phyloP scores from a whole-genome alignment of 2,888 invertebrate species.

The Chrysomela aeneicollis region DNA sequence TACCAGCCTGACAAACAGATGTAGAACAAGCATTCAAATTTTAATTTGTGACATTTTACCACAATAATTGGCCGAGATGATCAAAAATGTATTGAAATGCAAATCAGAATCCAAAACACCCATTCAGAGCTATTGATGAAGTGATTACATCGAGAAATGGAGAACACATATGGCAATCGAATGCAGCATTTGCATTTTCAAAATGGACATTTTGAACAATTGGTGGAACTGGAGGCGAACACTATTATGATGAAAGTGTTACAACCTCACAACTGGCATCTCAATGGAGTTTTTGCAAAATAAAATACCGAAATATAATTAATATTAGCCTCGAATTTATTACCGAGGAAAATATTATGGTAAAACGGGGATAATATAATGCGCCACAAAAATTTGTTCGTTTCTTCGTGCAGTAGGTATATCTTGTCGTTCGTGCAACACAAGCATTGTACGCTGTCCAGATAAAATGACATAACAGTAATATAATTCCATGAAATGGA shows the following conservation, averaged over 20 bases:
- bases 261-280: constrained; percentile 8
- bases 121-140: constrained; percentile 12
- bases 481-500: no score
- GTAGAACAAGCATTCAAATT: not conserved
- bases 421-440: no score
- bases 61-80: not conserved
- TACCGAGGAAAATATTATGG: no score
- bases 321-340: no score
- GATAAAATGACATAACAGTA: no score
- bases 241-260: not conserved
- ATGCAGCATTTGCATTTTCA: not conserved
- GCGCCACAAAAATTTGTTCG: no score
- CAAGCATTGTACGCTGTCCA: no score
- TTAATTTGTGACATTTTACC: not conserved
- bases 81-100: constrained; percentile 17
- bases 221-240: not conserved
- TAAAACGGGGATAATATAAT: no score
- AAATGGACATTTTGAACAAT: not conserved
- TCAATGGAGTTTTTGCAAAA: not conserved
- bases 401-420: no score
- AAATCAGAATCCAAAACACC: constrained; percentile 4
- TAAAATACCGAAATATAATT: no score
- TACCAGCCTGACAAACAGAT: not conserved
- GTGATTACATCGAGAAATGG: constrained; percentile 4
- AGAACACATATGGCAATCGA: constrained; percentile 20